Base-by-base conservation (phyloP, 2,113 vertebrate species). In the Vireo altiloquus region DNA sequence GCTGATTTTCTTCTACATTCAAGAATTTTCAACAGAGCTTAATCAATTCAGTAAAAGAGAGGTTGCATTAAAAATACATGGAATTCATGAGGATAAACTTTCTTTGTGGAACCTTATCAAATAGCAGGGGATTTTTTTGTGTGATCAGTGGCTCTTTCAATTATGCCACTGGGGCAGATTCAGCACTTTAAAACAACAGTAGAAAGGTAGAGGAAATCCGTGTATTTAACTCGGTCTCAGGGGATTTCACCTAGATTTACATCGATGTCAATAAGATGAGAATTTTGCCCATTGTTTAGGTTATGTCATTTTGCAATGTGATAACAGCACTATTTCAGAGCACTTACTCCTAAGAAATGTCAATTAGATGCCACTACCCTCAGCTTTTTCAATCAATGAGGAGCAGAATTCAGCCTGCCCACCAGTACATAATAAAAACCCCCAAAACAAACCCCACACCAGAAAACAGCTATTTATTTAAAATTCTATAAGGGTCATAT, bases 1-100 rank as follows among this genome's bases (percentile, higher is more conserved):
- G 68, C 18, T 83, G 42, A 89, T 89, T 92, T 94, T 56, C 33
- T 92, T 92, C 64, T 46, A 83, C 64, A 64, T 61, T 90, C 42
- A 83, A 80, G 56, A 88, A 95, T 82, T 93, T 94, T 96, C 90
- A 88, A 88, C 76, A 93, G 84, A 86, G 82, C 60, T 94, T 90
- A 88, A 96, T 94, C 79, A 77, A 86, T 85, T 86, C 87, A 82
- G 50, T 5, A 74, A 85, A 85, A 93, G 77, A 87, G 20, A 87
- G 80, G 21, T n/a, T 86, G 56, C 47, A 22, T 90, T 91, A 71
- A 81, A 93, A 86, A 94, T 52, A 82, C 71, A 90, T 7, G 15
- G 44, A 86, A 96, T 75, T 93, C 76, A 81, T 1, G 1, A 94
- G 71, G 60, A 88, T 86, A 92, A 86, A 59, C 71, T 70, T 95